Evolutionary conservation across 92 coral and sea anemone species (phyloP).

Genomic region (Porites cylindrica): DNA sequence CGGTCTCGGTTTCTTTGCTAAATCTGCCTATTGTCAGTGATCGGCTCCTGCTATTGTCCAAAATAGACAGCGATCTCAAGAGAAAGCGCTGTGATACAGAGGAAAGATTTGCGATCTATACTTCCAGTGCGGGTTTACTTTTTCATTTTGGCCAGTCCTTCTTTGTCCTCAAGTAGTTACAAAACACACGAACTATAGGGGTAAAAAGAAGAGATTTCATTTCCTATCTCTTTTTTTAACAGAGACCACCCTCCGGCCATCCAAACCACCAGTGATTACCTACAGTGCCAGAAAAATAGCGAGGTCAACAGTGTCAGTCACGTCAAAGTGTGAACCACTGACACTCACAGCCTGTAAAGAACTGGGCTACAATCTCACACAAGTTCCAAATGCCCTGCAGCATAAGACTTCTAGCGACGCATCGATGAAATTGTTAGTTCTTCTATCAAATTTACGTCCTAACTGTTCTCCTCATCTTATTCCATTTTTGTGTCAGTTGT

Average conservation of each 20-base stretch:
- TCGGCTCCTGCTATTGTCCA: too few species aligned
- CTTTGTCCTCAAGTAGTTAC: neutral
- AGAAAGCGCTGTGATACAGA: too few species aligned
- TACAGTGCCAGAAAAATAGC: conserved; percentile 27
- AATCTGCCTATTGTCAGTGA: too few species aligned
- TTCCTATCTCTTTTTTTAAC: neutral
- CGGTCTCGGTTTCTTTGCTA: too few species aligned
- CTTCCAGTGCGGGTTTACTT: neutral
- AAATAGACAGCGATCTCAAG: too few species aligned
- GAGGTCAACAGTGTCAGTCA: neutral
- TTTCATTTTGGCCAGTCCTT: neutral
- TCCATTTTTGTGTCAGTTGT: conserved; percentile 58
- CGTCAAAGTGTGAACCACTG: conserved; percentile 50
- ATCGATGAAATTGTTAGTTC: neutral
- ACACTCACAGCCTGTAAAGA: conserved; percentile 37
- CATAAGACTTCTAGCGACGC: conserved; percentile 35
- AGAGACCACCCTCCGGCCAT: conserved; percentile 35
- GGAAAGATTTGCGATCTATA: neutral
- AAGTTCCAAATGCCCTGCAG: conserved; percentile 35
- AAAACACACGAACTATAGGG: neutral
- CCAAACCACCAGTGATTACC: conserved; percentile 9
- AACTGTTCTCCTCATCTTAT: conserved; percentile 58
- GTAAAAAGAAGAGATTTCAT: too few species aligned
- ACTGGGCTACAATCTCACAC: conserved; percentile 51
- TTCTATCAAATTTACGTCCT: conserved; percentile 19